These are phyloP conservation scores for Oceanodroma tethys DNA, from an alignment of 2,113 vertebrate species.

Conservation along the genomic window DNA sequence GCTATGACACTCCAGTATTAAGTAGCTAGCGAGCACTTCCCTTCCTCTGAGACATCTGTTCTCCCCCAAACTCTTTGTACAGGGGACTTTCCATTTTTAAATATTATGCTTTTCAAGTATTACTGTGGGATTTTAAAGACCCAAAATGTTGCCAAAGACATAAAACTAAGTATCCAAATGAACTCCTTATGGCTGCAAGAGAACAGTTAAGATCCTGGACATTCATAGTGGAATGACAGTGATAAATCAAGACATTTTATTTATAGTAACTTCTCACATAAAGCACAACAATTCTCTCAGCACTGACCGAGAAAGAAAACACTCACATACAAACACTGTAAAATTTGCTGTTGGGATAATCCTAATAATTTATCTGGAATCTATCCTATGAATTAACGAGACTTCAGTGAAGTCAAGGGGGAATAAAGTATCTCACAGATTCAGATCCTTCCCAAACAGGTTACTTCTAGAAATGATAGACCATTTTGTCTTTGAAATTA, in stretches of 20 bases:
- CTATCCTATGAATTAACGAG: background rate
- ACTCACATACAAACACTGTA: background rate
- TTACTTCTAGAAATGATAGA: background rate
- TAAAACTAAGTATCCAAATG: background rate
- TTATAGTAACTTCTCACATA: background rate
- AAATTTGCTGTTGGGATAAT: background rate
- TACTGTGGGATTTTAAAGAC: background rate
- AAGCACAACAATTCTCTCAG: background rate
- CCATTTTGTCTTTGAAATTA: conserved; percentile 1
- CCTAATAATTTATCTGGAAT: background rate
- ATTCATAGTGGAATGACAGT: background rate
- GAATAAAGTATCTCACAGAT: background rate
- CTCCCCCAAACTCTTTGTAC: background rate
- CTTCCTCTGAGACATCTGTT: background rate
- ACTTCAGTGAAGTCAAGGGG: background rate
- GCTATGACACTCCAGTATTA: background rate
- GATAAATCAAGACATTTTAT: background rate
- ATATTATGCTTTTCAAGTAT: background rate
- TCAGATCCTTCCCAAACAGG: background rate
- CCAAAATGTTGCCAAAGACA: background rate
- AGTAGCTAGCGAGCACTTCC: background rate
- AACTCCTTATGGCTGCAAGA: background rate
- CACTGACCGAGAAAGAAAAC: background rate
- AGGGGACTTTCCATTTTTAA: background rate
- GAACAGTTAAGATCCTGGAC: background rate